A percentile compares a stretch with the other conserved stretches of the same genome.
These are phyloP conservation scores for Thumatha senex DNA, from an alignment of 2,888 invertebrate genomes.

Conservation along the genomic window DNA sequence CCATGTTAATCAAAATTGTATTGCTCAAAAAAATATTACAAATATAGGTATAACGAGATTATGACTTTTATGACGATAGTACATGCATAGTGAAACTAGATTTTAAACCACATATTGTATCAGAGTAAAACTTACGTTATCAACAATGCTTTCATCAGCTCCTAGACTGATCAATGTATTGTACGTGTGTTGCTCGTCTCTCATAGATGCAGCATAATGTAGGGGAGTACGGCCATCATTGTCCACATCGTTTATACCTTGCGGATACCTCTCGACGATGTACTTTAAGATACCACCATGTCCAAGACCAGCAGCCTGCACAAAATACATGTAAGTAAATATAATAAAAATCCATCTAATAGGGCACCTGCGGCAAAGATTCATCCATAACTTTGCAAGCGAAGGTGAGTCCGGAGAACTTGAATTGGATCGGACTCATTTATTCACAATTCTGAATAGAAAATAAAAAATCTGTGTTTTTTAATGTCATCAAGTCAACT, in stretches of 20 bases:
- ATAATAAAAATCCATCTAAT: not conserved
- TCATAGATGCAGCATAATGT: conserved; percentile 93
- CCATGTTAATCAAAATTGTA: not conserved
- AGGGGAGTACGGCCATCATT: conserved; percentile 93
- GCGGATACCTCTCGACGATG: conserved; percentile 87
- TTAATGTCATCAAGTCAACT: no score
- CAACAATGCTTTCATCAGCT: conserved; percentile 91
- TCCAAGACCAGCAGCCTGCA: conserved; percentile 91
- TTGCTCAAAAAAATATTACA: not conserved
- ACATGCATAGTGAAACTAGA: conserved; percentile 12
- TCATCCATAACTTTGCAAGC: no score
- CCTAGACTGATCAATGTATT: conserved; percentile 91
- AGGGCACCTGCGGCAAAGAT: no score
- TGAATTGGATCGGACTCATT: no score
- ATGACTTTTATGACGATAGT: not conserved
- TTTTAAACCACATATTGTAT: not conserved
- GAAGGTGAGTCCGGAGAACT: no score
- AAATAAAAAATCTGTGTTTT: no score
- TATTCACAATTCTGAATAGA: no score
- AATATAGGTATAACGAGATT: not conserved
- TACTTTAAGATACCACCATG: conserved; percentile 89
- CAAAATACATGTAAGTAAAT: not conserved
- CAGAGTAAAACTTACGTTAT: conserved; percentile 86
- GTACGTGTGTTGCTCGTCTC: conserved; percentile 91
- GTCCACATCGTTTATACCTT: conserved; percentile 88